A percentile compares a stretch with the other conserved stretches of the same genome.
Evolutionary conservation across 2,888 invertebrate genomes (phyloP).

Genomic region (Orthosia cruda): DNA sequence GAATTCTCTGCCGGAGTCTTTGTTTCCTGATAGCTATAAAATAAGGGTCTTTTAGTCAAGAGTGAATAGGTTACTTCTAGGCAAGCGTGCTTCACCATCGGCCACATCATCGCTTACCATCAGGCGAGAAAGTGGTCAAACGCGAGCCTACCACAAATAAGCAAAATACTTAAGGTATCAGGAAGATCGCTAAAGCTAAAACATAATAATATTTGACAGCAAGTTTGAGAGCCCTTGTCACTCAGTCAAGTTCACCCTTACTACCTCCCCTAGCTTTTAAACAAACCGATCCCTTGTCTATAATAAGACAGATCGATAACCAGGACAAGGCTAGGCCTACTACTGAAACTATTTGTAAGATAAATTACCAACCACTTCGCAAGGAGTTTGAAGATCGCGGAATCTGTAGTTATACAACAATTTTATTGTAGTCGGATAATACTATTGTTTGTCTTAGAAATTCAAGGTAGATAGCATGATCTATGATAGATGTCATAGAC

Average conservation of each 20-base stretch:
- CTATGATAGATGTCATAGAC: background rate
- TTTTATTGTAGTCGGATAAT: constrained; percentile 5
- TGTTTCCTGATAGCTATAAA: too few relatives aligned
- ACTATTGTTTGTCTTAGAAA: background rate
- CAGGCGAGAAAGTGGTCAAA: too few relatives aligned
- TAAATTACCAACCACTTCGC: constrained; percentile 15
- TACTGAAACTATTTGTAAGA: constrained; percentile 40
- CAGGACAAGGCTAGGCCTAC: constrained; percentile 34
- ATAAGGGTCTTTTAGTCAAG: too few relatives aligned
- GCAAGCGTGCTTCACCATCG: too few relatives aligned
- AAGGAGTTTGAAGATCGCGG: background rate
- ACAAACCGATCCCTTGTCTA: constrained; percentile 31
- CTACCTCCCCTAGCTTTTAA: constrained; percentile 15
- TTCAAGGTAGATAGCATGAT: background rate
- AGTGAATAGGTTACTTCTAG: too few relatives aligned
- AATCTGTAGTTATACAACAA: constrained; percentile 23
- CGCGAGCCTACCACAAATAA: too few relatives aligned
- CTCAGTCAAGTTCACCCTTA: constrained; percentile 16
- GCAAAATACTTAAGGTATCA: background rate
- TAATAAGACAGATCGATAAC: constrained; percentile 50
- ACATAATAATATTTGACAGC: background rate
- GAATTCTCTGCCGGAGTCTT: too few relatives aligned
- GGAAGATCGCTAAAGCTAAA: background rate
- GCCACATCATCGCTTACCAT: too few relatives aligned
- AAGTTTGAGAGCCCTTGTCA: background rate